Percentiles rank a stretch among this genome's conserved stretches.
These are phyloP conservation scores for Acanthosepion pharaonis DNA, from an alignment of 2,888 invertebrate species.

Conservation along the genomic window DNA sequence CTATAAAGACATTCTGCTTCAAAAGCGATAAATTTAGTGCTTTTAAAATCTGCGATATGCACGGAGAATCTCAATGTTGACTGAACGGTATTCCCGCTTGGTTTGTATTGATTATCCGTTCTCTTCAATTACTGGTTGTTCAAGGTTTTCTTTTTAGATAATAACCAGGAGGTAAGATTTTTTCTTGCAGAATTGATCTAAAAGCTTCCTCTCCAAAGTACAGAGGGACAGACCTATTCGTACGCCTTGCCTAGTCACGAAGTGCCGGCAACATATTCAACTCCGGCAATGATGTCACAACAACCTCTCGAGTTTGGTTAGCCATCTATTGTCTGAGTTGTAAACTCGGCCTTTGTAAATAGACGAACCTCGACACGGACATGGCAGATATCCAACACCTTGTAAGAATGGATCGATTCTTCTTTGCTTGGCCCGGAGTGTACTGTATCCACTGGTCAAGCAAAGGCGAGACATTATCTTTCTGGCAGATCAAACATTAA, in stretches of 20 bases:
- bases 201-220: too few species aligned
- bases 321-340: not conserved
- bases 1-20: too few species aligned
- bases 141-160: too few species aligned
- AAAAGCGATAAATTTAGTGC: too few species aligned
- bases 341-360: not conserved
- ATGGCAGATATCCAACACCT: conserved; percentile 6
- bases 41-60: too few species aligned
- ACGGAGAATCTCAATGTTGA: too few species aligned
- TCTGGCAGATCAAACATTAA: not conserved
- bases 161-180: too few species aligned
- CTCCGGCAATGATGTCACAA: not conserved
- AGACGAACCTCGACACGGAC: not conserved
- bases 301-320: not conserved
- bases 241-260: not conserved
- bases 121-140: too few species aligned
- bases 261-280: not conserved
- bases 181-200: too few species aligned
- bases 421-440: not conserved
- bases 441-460: not conserved
- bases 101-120: too few species aligned
- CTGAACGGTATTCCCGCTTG: too few species aligned
- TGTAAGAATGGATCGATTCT: not conserved
- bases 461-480: not conserved
- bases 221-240: too few species aligned